Percentiles rank a stretch among this genome's conserved stretches.
These are phyloP conservation scores for Oncopeltus fasciatus DNA, from an alignment of 1,140 invertebrate genomes.

Conservation along the genomic window DNA sequence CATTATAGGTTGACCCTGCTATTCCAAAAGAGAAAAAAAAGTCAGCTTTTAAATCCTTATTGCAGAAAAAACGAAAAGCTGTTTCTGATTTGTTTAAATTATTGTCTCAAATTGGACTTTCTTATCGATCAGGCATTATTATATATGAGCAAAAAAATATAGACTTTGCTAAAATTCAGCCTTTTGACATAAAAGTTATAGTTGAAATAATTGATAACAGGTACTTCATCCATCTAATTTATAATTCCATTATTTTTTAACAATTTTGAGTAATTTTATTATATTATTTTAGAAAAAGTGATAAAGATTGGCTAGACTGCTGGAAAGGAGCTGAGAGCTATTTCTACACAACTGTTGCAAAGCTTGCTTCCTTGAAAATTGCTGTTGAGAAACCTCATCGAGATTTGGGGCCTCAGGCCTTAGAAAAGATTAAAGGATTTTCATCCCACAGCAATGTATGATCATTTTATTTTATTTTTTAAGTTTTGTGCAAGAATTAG, in stretches of 20 bases:
- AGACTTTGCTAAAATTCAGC: constrained; percentile 35
- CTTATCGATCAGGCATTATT: constrained; percentile 60
- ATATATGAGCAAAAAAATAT: constrained; percentile 30
- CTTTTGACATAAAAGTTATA: constrained; percentile 42
- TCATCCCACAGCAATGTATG: constrained; percentile 34
- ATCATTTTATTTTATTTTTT: constrained; percentile 39
- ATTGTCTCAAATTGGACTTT: constrained; percentile 55
- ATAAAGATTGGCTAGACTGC: constrained; percentile 38
- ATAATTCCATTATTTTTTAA: neutral
- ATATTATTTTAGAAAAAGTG: constrained; percentile 31
- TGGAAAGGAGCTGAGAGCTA: constrained; percentile 65
- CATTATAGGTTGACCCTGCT: constrained; percentile 39
- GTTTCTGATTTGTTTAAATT: constrained; percentile 71
- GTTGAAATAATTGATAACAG: constrained; percentile 34
- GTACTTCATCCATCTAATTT: constrained; percentile 25
- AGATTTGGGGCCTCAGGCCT: constrained; percentile 63
- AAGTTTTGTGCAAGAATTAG: constrained; percentile 18
- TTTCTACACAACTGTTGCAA: constrained; percentile 54
- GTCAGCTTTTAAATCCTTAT: constrained; percentile 61
- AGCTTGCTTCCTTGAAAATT: constrained; percentile 47
- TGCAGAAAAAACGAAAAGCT: constrained; percentile 68
- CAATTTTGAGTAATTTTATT: neutral
- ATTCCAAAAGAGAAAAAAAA: constrained; percentile 59
- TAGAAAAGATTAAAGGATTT: constrained; percentile 74
- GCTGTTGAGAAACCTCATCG: constrained; percentile 46